Evolutionary conservation across 2,113 vertebrate species (phyloP).

Genomic region (Antechinus flavipes): DNA sequence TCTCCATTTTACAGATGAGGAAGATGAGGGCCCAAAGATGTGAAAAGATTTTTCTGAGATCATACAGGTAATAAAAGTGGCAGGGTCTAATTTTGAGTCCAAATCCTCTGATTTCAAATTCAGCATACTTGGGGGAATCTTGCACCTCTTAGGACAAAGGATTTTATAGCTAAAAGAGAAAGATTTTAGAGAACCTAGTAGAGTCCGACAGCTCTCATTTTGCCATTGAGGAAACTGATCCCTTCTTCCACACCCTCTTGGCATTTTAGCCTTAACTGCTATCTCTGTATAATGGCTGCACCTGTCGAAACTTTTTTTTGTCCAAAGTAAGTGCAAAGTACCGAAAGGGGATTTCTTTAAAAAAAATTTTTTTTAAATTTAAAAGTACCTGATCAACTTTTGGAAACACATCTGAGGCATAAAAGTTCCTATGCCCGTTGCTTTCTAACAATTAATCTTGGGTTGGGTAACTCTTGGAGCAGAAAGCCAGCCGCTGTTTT

Average conservation of each 20-base stretch:
- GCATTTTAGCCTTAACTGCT: neutral
- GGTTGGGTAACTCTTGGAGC: constrained; percentile 2
- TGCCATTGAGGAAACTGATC: neutral
- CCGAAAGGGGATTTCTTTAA: neutral
- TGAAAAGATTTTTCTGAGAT: neutral
- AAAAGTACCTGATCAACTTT: neutral
- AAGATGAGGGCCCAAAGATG: neutral
- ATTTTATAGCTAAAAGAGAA: neutral
- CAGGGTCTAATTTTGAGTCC: neutral
- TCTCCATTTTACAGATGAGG: neutral
- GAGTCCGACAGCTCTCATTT: neutral
- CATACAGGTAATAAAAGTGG: no score
- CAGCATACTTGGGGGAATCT: neutral
- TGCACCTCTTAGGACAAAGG: neutral
- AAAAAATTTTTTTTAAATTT: neutral
- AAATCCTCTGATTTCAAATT: neutral
- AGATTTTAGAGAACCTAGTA: neutral
- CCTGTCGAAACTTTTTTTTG: neutral
- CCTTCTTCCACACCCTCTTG: neutral
- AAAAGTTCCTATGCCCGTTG: neutral
- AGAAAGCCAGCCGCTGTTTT: neutral
- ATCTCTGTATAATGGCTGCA: neutral
- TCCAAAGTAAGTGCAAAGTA: neutral
- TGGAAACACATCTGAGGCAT: neutral
- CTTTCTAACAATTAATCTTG: neutral